Evolutionary conservation across 2,888 invertebrate genomes (phyloP).

Genomic region (Athetis lepigone): DNA sequence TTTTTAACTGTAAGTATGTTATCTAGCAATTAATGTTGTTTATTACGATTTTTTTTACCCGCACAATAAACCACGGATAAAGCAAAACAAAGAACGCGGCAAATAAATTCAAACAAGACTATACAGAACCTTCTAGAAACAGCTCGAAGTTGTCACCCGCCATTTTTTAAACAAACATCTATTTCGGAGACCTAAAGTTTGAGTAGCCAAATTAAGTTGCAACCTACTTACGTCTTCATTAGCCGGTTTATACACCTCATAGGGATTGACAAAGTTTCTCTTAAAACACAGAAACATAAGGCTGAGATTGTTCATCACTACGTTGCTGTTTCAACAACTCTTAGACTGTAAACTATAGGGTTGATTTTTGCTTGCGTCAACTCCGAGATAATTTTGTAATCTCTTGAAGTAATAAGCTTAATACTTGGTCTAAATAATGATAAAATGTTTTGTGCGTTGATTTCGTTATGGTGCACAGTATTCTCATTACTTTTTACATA

Average conservation of each 20-base stretch:
- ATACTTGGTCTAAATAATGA: slow-evolving; percentile 70
- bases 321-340: slow-evolving; percentile 25
- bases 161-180: slow-evolving; percentile 59
- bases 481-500: slow-evolving; percentile 72
- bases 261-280: slow-evolving; percentile 64
- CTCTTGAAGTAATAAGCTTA: slow-evolving; percentile 70
- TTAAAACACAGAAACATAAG: slow-evolving; percentile 51
- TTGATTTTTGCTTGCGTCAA: slow-evolving; percentile 47
- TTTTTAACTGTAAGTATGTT: too few relatives aligned
- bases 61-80: background rate
- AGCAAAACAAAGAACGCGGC: background rate
- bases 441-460: slow-evolving; percentile 72
- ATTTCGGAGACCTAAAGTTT: slow-evolving; percentile 60
- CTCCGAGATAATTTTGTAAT: slow-evolving; percentile 31
- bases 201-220: slow-evolving; percentile 60
- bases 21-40: too few relatives aligned
- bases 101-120: background rate
- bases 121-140: slow-evolving; percentile 36
- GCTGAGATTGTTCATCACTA: slow-evolving; percentile 52
- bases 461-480: slow-evolving; percentile 66
- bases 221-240: slow-evolving; percentile 61
- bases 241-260: slow-evolving; percentile 57
- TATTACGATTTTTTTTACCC: too few relatives aligned
- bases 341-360: slow-evolving; percentile 13
- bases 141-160: slow-evolving; percentile 3